A percentile compares a stretch with the other conserved stretches of the same genome.
These are phyloP conservation scores for Tetraodon nigroviridis DNA, from an alignment of 2,113 vertebrate species.

Conservation along the genomic window DNA sequence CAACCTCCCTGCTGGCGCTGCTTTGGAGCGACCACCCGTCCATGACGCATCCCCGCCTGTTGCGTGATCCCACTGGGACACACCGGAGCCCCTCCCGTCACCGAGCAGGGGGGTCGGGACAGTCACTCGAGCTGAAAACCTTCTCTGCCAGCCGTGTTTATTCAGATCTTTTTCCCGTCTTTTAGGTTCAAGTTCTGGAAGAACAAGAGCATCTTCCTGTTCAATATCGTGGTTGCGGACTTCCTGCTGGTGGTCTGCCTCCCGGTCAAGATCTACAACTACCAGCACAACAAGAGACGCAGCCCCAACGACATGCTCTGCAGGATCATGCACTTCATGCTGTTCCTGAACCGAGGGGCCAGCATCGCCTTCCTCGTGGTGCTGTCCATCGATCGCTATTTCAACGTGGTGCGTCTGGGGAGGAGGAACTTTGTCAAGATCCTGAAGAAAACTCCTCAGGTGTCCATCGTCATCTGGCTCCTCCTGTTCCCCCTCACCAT, in stretches of 20 bases:
- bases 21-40: no score
- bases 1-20: no score
- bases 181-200: slow-evolving; percentile 75
- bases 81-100: no score
- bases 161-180: neutral
- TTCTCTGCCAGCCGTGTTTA: neutral
- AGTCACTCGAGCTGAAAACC: neutral
- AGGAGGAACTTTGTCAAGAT: slow-evolving; percentile 60
- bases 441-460: slow-evolving; percentile 50
- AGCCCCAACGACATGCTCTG: slow-evolving; percentile 50
- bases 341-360: slow-evolving; percentile 75
- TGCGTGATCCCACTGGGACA: no score
- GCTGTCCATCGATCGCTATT: slow-evolving; percentile 76
- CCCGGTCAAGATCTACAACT: slow-evolving; percentile 70
- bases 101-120: no score
- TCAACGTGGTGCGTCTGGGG: slow-evolving; percentile 75
- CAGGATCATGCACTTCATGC: slow-evolving; percentile 70
- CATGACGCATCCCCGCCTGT: no score
- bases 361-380: slow-evolving; percentile 76
- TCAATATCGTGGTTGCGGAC: slow-evolving; percentile 77
- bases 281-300: slow-evolving; percentile 48
- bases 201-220: slow-evolving; percentile 76
- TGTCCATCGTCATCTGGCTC: slow-evolving; percentile 70
- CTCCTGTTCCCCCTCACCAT: slow-evolving; percentile 61
- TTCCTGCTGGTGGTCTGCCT: slow-evolving; percentile 76